These are phyloP conservation scores for Anguilla pacifica DNA, from an alignment of 2,797 vertebrate species.

Conservation along the genomic window DNA sequence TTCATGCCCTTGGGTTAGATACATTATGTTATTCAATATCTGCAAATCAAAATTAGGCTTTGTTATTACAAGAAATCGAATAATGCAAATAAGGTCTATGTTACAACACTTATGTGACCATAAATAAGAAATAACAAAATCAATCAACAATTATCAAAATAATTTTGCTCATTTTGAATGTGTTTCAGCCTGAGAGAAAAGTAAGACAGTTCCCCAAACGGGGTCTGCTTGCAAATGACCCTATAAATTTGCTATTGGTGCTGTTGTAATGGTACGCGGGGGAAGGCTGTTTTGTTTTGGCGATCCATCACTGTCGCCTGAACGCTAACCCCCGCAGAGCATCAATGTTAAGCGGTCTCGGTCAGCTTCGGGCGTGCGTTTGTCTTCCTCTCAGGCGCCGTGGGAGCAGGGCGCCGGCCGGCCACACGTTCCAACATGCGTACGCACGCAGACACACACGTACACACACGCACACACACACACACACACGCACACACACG, in stretches of 20 bases:
- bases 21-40: background rate
- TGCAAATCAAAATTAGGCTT: background rate
- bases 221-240: background rate
- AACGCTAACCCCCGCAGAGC: slow-evolving; percentile 5
- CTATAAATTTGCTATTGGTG: slow-evolving; percentile 5
- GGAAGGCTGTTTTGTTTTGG: background rate
- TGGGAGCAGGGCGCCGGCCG: background rate
- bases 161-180: background rate
- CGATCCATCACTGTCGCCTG: background rate
- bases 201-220: background rate
- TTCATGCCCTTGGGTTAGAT: background rate
- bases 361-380: background rate
- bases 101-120: background rate
- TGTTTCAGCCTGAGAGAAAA: slow-evolving; percentile 1
- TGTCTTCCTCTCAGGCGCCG: background rate
- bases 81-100: background rate
- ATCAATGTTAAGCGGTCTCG: background rate
- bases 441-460: background rate
- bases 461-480: too few relatives aligned
- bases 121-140: background rate
- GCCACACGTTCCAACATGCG: background rate
- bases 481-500: too few relatives aligned
- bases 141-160: background rate
- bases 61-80: background rate
- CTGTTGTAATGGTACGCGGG: background rate